These are phyloP conservation scores for Empis stercorea DNA, from an alignment of 2,888 invertebrate genomes.

Conservation along the genomic window DNA sequence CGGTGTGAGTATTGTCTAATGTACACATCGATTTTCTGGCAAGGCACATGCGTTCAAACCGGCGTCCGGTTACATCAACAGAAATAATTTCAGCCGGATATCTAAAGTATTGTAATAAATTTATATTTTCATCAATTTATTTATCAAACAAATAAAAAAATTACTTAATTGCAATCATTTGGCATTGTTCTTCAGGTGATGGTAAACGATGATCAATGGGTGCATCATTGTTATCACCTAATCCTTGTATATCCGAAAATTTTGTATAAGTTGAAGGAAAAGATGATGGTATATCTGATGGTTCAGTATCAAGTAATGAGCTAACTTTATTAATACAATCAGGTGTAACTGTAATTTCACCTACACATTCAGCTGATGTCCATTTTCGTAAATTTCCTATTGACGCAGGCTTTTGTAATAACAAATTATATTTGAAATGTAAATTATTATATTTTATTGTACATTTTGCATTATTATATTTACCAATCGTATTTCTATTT, in stretches of 20 bases:
- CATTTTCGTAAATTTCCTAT: constrained; percentile 69
- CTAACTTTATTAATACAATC: constrained; percentile 56
- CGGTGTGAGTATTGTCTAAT: constrained; percentile 17
- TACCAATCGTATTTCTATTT: constrained; percentile 77
- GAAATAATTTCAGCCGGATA: constrained; percentile 79
- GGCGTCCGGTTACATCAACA: constrained; percentile 77
- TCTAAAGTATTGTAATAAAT: constrained; percentile 37
- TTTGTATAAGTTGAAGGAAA: background rate
- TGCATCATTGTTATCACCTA: constrained; percentile 32
- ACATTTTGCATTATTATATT: no score
- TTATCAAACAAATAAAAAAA: no score
- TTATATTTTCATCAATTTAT: background rate
- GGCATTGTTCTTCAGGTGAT: constrained; percentile 75
- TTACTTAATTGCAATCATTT: constrained; percentile 71
- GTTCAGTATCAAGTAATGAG: background rate
- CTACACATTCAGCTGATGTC: constrained; percentile 55
- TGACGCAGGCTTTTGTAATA: constrained; percentile 56
- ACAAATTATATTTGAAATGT: background rate
- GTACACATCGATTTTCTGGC: constrained; percentile 62
- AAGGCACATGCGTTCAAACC: constrained; percentile 80
- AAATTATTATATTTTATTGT: background rate
- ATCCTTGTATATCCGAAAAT: background rate
- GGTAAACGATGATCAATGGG: constrained; percentile 75
- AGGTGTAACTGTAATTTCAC: constrained; percentile 67
- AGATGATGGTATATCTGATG: background rate